These are phyloP conservation scores for Podotricha telesiphe DNA, from an alignment of 2,888 invertebrate species.

Conservation along the genomic window DNA sequence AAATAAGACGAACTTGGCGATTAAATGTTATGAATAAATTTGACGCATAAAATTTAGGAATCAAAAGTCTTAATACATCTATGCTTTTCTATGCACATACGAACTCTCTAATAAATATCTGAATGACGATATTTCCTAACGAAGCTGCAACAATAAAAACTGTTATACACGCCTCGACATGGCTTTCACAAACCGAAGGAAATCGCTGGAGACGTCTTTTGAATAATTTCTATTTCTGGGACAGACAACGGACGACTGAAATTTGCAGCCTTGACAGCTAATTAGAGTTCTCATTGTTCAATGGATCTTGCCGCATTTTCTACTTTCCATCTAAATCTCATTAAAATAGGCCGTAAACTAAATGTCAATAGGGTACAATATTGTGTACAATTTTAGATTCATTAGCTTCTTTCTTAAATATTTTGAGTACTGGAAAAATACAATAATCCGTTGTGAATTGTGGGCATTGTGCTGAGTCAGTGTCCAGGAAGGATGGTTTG, in stretches of 20 bases:
- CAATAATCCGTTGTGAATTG: constrained; percentile 80
- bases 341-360: constrained; percentile 52
- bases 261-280: constrained; percentile 80
- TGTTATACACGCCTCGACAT: constrained; percentile 54
- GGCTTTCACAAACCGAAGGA: constrained; percentile 74
- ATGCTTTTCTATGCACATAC: background rate
- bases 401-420: constrained; percentile 80
- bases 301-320: constrained; percentile 67
- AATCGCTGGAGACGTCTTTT: constrained; percentile 77
- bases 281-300: constrained; percentile 81
- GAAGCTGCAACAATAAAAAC: constrained; percentile 51
- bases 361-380: constrained; percentile 55
- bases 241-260: constrained; percentile 63
- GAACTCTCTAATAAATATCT: constrained; percentile 9
- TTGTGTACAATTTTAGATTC: constrained; percentile 59
- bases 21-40: background rate
- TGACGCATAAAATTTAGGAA: background rate
- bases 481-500: constrained; percentile 82
- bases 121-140: constrained; percentile 44
- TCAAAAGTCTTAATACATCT: background rate
- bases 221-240: constrained; percentile 80
- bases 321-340: constrained; percentile 45
- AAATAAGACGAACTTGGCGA: background rate
- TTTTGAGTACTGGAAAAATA: constrained; percentile 80
- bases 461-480: constrained; percentile 79